phyloP scores from a whole-genome alignment of 2,888 invertebrate genomes.

The Mythimna impura region DNA sequence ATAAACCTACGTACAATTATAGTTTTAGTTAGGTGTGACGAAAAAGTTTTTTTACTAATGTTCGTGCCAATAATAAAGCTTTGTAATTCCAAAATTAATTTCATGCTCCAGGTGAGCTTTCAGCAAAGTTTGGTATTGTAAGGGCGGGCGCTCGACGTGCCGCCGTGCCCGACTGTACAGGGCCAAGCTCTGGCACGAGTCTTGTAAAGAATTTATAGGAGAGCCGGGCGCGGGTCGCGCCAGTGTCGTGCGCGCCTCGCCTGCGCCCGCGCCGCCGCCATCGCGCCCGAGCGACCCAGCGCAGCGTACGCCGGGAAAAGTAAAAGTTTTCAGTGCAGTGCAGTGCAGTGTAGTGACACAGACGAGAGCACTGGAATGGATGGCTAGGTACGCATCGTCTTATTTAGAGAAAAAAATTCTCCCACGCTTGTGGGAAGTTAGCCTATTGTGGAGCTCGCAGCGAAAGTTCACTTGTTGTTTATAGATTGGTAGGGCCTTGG shows the following conservation, averaged over 20 bases:
- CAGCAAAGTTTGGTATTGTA: conserved; percentile 44
- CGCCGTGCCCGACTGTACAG: conserved; percentile 83
- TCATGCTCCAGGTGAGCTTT: conserved; percentile 6
- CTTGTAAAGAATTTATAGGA: conserved; percentile 88
- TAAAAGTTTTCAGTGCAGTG: conserved; percentile 80
- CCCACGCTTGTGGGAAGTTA: conserved; percentile 66
- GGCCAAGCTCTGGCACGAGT: conserved; percentile 86
- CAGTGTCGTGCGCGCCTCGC: conserved; percentile 73
- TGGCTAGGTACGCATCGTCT: conserved; percentile 79
- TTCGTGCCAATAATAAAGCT: background rate
- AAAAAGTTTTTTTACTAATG: too few species aligned
- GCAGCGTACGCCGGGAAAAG: conserved; percentile 71
- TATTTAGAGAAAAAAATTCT: conserved; percentile 65
- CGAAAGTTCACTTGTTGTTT: conserved; percentile 64
- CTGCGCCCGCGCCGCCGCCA: conserved; percentile 67
- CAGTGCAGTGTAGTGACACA: conserved; percentile 75
- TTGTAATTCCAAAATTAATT: background rate
- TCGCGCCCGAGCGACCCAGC: conserved; percentile 39
- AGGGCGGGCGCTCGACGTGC: conserved; percentile 71
- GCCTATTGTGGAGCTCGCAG: conserved; percentile 60
- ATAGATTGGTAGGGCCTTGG: conserved; percentile 64
- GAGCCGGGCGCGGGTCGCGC: conserved; percentile 81
- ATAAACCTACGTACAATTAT: background rate
- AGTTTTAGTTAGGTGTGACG: background rate
- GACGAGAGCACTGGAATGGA: conserved; percentile 79